Evolutionary conservation across 2,888 invertebrate genomes (phyloP).

Genomic region (Ganaspis brasiliensis): DNA sequence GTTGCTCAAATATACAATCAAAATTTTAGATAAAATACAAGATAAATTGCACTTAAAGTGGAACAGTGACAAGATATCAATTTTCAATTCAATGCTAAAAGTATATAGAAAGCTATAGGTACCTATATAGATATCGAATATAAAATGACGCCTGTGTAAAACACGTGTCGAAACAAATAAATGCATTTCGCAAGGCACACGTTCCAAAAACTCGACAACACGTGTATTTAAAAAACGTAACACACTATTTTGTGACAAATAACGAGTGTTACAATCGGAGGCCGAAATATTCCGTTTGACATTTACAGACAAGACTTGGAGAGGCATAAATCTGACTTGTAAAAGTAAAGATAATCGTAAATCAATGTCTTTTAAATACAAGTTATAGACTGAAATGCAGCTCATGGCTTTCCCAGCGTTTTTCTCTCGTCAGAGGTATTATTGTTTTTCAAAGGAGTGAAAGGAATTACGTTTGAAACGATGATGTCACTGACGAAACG

Average conservation of each 20-base stretch:
- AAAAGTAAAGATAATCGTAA: conserved; percentile 36
- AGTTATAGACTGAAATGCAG: conserved; percentile 25
- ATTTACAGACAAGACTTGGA: conserved; percentile 20
- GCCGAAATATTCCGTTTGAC: conserved; percentile 26
- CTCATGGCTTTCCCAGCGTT: conserved; percentile 27
- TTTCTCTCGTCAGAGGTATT: conserved; percentile 6
- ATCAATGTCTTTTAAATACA: conserved; percentile 30
- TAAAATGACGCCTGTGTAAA: no score
- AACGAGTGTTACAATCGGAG: conserved; percentile 9
- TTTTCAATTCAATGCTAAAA: not conserved
- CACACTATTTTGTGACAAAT: not conserved
- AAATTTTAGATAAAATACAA: no score
- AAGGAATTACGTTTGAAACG: conserved; percentile 30
- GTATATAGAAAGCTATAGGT: not conserved
- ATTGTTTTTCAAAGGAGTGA: conserved; percentile 38
- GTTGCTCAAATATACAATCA: no score
- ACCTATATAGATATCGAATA: no score
- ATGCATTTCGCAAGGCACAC: not conserved
- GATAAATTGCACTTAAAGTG: no score
- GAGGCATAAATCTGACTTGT: conserved; percentile 35
- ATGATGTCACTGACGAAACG: conserved; percentile 10
- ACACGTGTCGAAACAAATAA: not conserved
- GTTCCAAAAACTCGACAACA: not conserved
- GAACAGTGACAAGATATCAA: not conserved
- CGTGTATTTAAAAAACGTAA: conserved; percentile 11